Evolutionary conservation across 2,797 vertebrate genomes (phyloP), one percentile per base, ranked within the genome.

Genomic region (Momotus momota): DNA sequence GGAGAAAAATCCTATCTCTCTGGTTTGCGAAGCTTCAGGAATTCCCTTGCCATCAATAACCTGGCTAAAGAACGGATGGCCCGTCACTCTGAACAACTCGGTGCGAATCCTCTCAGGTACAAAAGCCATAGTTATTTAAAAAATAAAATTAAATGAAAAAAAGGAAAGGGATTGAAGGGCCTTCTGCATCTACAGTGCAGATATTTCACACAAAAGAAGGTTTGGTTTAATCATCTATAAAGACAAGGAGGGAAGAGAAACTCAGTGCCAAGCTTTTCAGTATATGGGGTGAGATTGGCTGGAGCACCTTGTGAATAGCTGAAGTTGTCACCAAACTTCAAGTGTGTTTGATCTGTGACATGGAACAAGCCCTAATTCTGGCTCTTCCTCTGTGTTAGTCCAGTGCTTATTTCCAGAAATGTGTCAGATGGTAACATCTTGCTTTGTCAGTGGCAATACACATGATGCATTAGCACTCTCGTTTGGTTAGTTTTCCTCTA

Each of bases 11-110:
- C 99, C 99, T 0, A 95, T 99, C 40, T 99, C 98, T 41, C 96
- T 99, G 79, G 98, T 95, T 75, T 99, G 99, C 51, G 99, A 99
- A 97, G 98, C 98, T 12, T 99, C 99, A 1, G 99, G 99, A 48
- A 99, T 99, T 81, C 99, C 99, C 31, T 97, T 99, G 58, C 99
- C 99, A 31, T 96, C 98, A 22, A 98, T 99, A 95, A 98, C 98
- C 2, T 99, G 99, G 99, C 97, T 99, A 43, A 99, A 99, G 96
- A 98, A 99, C 1, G 98, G 99, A 3, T 98, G 92, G 86, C 98
- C 98, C 15, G 86, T 99, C 94, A 98, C 93, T 95, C 92, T 97
- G 7, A 98, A 98, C 48, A 97, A 91, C 86, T 98, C 99, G 1
- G 91, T 99, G 77, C 98, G 98, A 72, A 96, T 99, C 79, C 98